phyloP scores from a whole-genome alignment of 1,140 invertebrate species.

The Drosophila rufa region DNA sequence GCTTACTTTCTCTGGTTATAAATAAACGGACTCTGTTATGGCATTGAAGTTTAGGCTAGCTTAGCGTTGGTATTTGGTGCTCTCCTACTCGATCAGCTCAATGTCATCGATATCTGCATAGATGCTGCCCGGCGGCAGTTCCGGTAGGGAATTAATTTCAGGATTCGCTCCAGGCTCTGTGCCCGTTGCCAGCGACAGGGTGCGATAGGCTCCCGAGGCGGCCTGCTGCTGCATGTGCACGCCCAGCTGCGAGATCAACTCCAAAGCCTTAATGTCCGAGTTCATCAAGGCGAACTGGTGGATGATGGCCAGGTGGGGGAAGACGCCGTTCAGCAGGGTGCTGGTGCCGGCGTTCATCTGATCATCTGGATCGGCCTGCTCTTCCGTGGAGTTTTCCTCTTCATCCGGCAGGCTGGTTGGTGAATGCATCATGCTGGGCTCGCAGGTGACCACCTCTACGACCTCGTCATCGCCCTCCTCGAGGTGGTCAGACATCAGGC shows the following conservation, averaged over 20 bases:
- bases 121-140: conserved; percentile 67
- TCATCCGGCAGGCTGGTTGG: conserved; percentile 45
- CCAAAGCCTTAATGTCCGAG: conserved; percentile 75
- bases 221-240: conserved; percentile 82
- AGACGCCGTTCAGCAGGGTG: conserved; percentile 65
- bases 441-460: conserved; percentile 64
- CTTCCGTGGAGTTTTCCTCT: conserved; percentile 4
- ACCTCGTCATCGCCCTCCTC: conserved; percentile 57
- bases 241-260: conserved; percentile 78
- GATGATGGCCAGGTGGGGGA: conserved; percentile 78
- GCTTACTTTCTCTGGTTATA: not conserved
- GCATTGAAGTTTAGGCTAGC: conserved; percentile 23
- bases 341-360: conserved; percentile 71
- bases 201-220: conserved; percentile 62
- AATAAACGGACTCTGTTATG: conserved; percentile 10
- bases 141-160: not conserved
- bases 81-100: conserved; percentile 72
- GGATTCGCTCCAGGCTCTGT: not conserved
- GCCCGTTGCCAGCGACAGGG: conserved; percentile 56
- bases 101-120: conserved; percentile 81
- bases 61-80: not conserved
- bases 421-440: conserved; percentile 58
- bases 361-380: conserved; percentile 2
- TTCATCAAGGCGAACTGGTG: conserved; percentile 80
- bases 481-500: conserved; percentile 61